Evolutionary conservation across 2,797 vertebrate species (phyloP), one percentile per base, ranked within the genome.

Genomic region (Nyctalus aviator): DNA sequence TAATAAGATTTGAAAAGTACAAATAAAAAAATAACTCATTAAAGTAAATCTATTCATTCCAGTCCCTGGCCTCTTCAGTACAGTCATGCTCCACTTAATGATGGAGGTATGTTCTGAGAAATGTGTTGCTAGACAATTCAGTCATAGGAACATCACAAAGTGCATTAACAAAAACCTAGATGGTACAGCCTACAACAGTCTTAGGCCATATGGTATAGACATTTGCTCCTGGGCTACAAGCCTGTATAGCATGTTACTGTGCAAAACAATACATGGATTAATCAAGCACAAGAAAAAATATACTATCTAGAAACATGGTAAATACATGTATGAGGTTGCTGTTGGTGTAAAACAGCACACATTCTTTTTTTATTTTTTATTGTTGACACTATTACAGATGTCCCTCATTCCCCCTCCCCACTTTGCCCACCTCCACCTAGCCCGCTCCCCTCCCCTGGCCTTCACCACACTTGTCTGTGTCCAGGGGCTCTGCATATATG

Each of bases 1-100:
- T 62, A 75, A 84, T 9, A 76, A 21, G 2, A 13, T 96, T 95
- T 93, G 21, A 84, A 95, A 97, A 90, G 9, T 68, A 71, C 18
- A 93, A 95, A 84, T 44, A 21, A 91, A 96, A 96, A 96, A 84
- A 86, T 64, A 91, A 75, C 4, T 30, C 41, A 59, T 53, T 90
- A 75, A 68, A 7, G 30, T 86, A 84, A 3, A 81, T 64, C 27
- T 59, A 77, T 86, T 81, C 83, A 68, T 8, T 88, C 23, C 13
- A 72, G 35, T 95, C 88, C 1, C 48, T 89, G 35, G 68, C 37
- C 18, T 90, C n/a, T 59, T 55, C 21, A 57, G 18, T 48, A 35
- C 20, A 50, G 44, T 68, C n/a, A 68, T 10, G 3, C 10, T 32
- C 20, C 79, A 66, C 59, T 82, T 66, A 66, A 48, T 1, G 5